Base-by-base conservation (phyloP, 2,797 vertebrate genomes). In the Gallinago stenura region DNA sequence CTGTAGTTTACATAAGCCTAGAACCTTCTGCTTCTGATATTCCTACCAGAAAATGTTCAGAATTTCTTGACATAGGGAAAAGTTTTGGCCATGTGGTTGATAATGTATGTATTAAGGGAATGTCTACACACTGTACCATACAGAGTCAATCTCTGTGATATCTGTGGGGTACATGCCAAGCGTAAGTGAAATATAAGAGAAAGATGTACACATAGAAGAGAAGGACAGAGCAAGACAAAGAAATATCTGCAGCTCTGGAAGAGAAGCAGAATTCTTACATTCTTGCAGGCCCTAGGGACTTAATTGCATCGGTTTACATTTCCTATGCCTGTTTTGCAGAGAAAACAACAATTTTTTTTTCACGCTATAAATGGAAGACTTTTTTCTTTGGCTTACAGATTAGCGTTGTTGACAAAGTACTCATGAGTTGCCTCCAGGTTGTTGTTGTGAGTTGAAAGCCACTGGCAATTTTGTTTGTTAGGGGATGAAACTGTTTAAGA, bases 361-460 rank as follows among this genome's bases (percentile, higher is more conserved):
- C 33, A 35, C 65, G 28, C 46, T 83, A 39, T 92, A 89, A 82
- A 51, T 39, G 14, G 35, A 76, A 71, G 43, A 68, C 2, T 39
- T 83, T 86, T 86, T 82, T 79, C 62, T 93, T 73, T 83, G 54
- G 14, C 0, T 87, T 79, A 64, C 35, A 64, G 31, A 70, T 79
- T 61, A 92, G 9, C 5, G 24, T 80, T 89, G 35, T 89, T 87
- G 87, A 91, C 83, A 80, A 69, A 81, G 56, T 85, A 46, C 37
- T 65, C 25, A 4, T 25, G 61, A 77, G 53, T 70, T 89, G 48
- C 70, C 64, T 88, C 13, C 30, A 66, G 77, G 65, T 95, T 96
- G 41, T 19, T 94, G 86, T 58, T 95, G 16, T 69, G 76, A 91
- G 93, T 92, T 86, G 79, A 97, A 97, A 96, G 61, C 77, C 80